Conservation (phyloP, 2,888 invertebrate species). For the Stictocephala bisonia region DNA sequence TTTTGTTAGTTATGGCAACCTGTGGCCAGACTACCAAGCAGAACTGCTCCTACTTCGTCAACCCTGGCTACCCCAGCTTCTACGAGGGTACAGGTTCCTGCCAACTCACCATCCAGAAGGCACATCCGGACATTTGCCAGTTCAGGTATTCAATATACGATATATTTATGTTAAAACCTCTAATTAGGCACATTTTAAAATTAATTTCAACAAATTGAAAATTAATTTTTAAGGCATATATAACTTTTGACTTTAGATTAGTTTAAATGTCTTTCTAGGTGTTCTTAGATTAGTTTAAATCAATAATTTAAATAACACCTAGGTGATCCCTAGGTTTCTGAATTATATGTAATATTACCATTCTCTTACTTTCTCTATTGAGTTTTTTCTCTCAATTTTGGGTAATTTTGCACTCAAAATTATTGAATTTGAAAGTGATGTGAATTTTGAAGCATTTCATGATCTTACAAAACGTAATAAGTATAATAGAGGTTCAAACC, state of each 20-base stretch:
- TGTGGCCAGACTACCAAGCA: slow-evolving; percentile 83
- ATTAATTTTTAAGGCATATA: not conserved
- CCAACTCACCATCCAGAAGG: slow-evolving; percentile 83
- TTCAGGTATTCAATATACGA: slow-evolving; percentile 70
- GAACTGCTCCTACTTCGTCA: slow-evolving; percentile 89
- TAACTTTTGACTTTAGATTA: not conserved
- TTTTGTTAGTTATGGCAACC: slow-evolving; percentile 75
- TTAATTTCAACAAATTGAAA: not conserved
- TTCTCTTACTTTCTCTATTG: too few relatives aligned
- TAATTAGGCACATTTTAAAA: not conserved
- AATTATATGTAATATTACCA: too few relatives aligned
- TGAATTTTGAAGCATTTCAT: too few relatives aligned
- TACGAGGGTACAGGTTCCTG: slow-evolving; percentile 87
- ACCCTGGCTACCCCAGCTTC: slow-evolving; percentile 80
- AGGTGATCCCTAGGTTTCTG: too few relatives aligned
- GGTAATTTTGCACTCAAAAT: too few relatives aligned
- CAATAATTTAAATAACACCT: not conserved
- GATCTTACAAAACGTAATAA: too few relatives aligned
- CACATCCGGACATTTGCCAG: slow-evolving; percentile 84
- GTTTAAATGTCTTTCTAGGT: not conserved
- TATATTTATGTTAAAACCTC: not conserved
- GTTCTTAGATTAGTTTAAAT: not conserved
- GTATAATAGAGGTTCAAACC: too few relatives aligned
- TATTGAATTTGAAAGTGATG: too few relatives aligned
- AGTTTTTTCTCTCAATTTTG: too few relatives aligned